Evolutionary conservation across 2,113 vertebrate genomes (phyloP).

Genomic region (Poecile atricapillus): DNA sequence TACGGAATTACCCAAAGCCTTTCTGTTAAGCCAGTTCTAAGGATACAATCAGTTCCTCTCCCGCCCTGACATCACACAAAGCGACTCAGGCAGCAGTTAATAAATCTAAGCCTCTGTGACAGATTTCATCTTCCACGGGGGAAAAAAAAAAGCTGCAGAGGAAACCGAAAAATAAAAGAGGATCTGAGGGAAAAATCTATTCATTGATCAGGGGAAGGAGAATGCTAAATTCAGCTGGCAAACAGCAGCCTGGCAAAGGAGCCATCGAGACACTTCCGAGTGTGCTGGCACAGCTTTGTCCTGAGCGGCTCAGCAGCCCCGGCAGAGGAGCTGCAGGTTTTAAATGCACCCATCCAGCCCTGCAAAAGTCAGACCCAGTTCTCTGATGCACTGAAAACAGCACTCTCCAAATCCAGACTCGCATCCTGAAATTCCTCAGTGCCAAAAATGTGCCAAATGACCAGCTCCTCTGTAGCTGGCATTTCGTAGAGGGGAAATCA

Average conservation of each 20-base stretch:
- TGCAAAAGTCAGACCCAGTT: not conserved
- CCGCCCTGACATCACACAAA: not conserved
- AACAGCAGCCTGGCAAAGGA: not conserved
- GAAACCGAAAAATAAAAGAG: not conserved
- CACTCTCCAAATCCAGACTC: not conserved
- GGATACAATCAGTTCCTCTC: not conserved
- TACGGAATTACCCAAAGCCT: constrained; percentile 2
- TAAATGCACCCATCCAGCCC: not conserved
- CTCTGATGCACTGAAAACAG: not conserved
- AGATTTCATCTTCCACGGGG: constrained; percentile 21
- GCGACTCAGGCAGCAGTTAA: constrained; percentile 21
- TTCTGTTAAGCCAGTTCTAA: constrained; percentile 8
- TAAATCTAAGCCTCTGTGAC: constrained; percentile 45
- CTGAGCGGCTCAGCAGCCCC: rapidly evolving
- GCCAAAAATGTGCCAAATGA: not conserved
- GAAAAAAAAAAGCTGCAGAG: not conserved
- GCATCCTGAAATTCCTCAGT: not conserved
- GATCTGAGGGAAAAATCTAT: not conserved
- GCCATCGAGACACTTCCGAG: not conserved
- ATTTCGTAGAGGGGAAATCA: not conserved
- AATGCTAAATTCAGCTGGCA: not conserved
- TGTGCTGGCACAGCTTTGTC: not conserved
- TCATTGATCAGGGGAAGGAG: not conserved
- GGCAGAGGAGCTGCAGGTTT: not conserved
- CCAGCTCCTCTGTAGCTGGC: not conserved